These are phyloP conservation scores for Epinephelus awoara DNA, from an alignment of 2,797 vertebrate genomes.

Conservation along the genomic window DNA sequence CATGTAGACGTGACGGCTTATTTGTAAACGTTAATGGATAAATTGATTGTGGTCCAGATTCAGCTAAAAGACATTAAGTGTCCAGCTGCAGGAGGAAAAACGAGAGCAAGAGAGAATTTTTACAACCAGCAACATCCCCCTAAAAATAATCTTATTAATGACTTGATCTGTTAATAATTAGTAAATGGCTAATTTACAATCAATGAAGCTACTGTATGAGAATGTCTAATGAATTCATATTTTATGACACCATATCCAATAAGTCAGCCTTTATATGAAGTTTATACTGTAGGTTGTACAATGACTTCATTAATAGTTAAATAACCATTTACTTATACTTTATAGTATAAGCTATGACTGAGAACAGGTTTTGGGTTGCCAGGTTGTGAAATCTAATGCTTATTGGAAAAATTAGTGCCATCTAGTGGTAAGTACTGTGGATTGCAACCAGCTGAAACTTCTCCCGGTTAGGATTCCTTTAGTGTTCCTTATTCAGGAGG, in stretches of 20 bases:
- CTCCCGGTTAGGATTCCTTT: too few species aligned
- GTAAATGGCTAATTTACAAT: not conserved
- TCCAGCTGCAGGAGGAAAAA: not conserved
- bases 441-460: too few species aligned
- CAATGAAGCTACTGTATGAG: not conserved
- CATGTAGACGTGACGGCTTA: not conserved
- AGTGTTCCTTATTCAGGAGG: too few species aligned
- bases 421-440: too few species aligned
- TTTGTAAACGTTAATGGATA: constrained; percentile 2
- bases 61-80: not conserved
- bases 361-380: not conserved
- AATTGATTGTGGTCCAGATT: not conserved
- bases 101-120: not conserved
- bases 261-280: not conserved
- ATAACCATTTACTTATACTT: not conserved
- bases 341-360: not conserved
- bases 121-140: not conserved
- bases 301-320: not conserved
- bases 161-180: not conserved
- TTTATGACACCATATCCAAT: not conserved
- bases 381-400: constrained; percentile 2
- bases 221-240: not conserved
- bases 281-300: not conserved
- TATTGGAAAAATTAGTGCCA: not conserved
- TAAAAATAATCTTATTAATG: not conserved